Conservation (phyloP, 2,113 vertebrate species). For the Casuarius casuarius region DNA sequence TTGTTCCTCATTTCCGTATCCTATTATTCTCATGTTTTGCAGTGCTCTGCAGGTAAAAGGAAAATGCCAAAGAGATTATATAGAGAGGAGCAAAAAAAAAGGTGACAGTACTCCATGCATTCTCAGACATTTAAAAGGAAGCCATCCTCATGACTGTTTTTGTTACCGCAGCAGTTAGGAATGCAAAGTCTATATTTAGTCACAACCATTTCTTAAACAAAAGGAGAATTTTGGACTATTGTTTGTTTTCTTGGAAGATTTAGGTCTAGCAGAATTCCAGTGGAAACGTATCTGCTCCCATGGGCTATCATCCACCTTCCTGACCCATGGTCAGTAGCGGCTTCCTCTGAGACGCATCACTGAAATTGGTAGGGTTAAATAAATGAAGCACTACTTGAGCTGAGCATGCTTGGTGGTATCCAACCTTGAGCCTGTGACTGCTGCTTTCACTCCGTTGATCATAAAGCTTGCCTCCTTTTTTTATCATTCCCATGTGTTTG, state of each 20-base stretch:
- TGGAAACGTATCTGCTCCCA: not conserved
- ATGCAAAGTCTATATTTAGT: not conserved
- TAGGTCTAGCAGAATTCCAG: not conserved
- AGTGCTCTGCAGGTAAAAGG: conserved; percentile 26
- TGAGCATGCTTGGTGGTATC: not conserved
- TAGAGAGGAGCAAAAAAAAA: not conserved
- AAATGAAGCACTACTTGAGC: not conserved
- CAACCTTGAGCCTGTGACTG: not conserved
- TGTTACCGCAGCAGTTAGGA: not conserved
- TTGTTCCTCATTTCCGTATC: not conserved
- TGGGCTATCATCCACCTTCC: fast-evolving
- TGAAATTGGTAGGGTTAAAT: not conserved
- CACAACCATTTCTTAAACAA: not conserved
- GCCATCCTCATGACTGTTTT: not conserved
- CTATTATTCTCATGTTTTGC: not conserved
- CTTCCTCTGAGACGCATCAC: not conserved
- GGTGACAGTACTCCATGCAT: not conserved
- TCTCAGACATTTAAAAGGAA: not conserved
- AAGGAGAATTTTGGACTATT: not conserved
- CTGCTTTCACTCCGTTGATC: not conserved
- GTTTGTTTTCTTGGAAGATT: not conserved
- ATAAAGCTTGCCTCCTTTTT: not conserved
- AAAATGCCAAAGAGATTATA: conserved; percentile 26
- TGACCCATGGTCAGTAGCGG: fast-evolving
- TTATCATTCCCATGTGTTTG: not conserved